phyloP scores from a whole-genome alignment of 2,797 vertebrate species.

The Urocyon cinereoargenteus region DNA sequence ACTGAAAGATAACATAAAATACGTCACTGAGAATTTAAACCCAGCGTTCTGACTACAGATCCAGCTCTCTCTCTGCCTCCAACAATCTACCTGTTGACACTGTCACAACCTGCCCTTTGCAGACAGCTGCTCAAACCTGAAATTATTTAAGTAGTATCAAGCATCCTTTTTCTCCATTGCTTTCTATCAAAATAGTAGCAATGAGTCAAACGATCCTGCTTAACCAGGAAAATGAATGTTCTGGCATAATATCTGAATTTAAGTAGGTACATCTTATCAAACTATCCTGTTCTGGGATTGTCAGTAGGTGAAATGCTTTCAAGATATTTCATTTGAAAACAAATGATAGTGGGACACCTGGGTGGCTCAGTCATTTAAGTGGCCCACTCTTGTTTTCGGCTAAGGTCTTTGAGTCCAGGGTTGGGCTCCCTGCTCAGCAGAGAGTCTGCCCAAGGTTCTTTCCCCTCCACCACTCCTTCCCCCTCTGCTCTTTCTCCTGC shows the following conservation, averaged over 20 bases:
- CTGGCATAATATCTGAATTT: background rate
- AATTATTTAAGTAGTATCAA: background rate
- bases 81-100: background rate
- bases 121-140: background rate
- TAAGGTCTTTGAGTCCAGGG: background rate
- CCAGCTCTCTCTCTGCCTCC: background rate
- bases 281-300: background rate
- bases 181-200: background rate
- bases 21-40: background rate
- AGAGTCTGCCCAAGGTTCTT: background rate
- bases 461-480: background rate
- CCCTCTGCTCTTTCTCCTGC: background rate
- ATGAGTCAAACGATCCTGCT: background rate
- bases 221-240: background rate
- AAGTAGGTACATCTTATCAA: background rate
- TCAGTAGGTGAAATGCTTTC: background rate
- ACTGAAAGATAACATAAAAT: background rate
- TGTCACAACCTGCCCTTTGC: background rate
- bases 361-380: background rate
- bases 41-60: background rate
- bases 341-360: background rate
- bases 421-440: background rate
- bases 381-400: background rate
- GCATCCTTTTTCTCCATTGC: background rate
- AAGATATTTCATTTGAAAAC: background rate